These are phyloP conservation scores for Centroberyx gerrardi DNA, from an alignment of 2,797 vertebrate genomes.

Conservation along the genomic window DNA sequence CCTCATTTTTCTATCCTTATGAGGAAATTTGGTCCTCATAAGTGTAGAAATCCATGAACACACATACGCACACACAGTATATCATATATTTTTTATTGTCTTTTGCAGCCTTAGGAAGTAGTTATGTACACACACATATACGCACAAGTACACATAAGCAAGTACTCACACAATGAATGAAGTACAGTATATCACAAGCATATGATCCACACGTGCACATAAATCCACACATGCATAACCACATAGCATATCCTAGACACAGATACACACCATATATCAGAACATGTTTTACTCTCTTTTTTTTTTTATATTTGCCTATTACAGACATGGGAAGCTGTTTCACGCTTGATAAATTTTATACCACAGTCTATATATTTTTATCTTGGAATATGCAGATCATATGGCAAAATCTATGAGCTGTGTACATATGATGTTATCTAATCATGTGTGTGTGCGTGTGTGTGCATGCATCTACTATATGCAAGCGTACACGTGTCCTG, in stretches of 20 bases:
- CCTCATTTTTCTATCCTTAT: too few relatives aligned
- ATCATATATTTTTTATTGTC: too few relatives aligned
- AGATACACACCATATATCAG: constrained; percentile 19
- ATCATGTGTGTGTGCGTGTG: constrained; percentile 15
- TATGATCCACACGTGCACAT: not conserved
- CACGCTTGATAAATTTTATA: constrained; percentile 39
- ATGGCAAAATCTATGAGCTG: constrained; percentile 19
- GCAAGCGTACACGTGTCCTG: too few relatives aligned
- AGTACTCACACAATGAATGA: too few relatives aligned
- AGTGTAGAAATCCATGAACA: too few relatives aligned
- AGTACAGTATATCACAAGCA: not conserved
- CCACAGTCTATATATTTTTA: constrained; percentile 7
- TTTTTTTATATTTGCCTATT: constrained; percentile 21
- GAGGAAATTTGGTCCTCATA: too few relatives aligned
- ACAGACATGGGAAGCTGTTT: constrained; percentile 24
- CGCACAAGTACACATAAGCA: too few relatives aligned
- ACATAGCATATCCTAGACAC: not conserved
- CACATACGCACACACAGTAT: too few relatives aligned
- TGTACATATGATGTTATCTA: constrained; percentile 3
- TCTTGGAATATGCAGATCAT: constrained; percentile 34
- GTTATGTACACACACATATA: not conserved
- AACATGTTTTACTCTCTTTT: constrained; percentile 33
- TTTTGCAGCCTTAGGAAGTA: too few relatives aligned
- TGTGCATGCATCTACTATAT: not conserved
- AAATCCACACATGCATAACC: constrained; percentile 4